Conservation (phyloP, 2,888 invertebrate genomes). For the Polylopha cassiicola region DNA sequence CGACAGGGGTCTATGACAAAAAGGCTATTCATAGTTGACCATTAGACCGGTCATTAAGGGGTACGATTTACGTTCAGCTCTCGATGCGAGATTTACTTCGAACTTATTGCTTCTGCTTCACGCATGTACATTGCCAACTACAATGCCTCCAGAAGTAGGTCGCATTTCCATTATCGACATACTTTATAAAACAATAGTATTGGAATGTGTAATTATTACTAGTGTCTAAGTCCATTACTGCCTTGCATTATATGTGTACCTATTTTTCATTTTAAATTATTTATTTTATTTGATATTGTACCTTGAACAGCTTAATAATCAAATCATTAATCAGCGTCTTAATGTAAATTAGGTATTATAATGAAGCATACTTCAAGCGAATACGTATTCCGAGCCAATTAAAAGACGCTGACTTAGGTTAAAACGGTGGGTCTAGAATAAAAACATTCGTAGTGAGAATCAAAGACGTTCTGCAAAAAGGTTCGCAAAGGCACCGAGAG, state of each 20-base stretch:
- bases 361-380: too few species aligned
- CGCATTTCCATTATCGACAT: background rate
- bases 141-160: constrained; percentile 8
- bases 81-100: constrained; percentile 33
- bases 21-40: constrained; percentile 38
- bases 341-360: too few species aligned
- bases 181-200: too few species aligned
- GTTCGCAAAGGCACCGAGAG: constrained; percentile 38
- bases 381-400: background rate
- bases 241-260: too few species aligned
- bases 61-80: constrained; percentile 41
- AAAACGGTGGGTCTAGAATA: too few species aligned
- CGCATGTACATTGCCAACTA: constrained; percentile 4
- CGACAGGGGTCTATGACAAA: constrained; percentile 39
- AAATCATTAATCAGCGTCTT: too few species aligned
- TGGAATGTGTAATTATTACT: too few species aligned
- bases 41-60: constrained; percentile 49
- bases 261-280: too few species aligned
- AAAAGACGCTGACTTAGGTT: constrained; percentile 5
- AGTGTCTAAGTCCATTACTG: too few species aligned
- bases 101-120: constrained; percentile 21
- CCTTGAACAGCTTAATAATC: too few species aligned
- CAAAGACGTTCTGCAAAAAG: constrained; percentile 40
- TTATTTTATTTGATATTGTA: too few species aligned
- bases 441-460: too few species aligned